Percentiles rank a stretch among this genome's conserved stretches.
These are phyloP conservation scores for Struthio camelus DNA, from an alignment of 2,113 vertebrate species.

Conservation along the genomic window DNA sequence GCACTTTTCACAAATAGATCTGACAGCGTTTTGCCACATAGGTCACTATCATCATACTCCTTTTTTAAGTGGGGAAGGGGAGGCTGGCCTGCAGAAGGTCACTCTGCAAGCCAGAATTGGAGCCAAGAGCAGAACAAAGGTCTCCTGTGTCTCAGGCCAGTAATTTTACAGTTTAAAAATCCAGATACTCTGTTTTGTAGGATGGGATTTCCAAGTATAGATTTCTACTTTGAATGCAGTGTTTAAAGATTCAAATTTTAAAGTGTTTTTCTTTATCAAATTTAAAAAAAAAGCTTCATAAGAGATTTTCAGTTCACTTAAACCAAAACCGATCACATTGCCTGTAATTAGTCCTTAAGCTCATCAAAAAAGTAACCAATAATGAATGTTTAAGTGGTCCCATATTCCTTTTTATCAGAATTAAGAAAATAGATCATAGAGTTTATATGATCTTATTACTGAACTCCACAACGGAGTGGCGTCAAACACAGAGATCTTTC, in stretches of 20 bases:
- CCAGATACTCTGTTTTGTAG: neutral
- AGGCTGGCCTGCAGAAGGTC: neutral
- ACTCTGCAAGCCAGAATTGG: neutral
- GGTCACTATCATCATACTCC: neutral
- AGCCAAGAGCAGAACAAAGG: neutral
- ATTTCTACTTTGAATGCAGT: neutral
- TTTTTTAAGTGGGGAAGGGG: neutral
- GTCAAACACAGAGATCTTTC: neutral
- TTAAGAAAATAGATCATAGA: neutral
- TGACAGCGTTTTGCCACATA: neutral
- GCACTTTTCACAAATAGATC: neutral
- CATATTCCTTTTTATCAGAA: neutral
- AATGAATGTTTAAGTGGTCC: neutral
- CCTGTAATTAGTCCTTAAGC: neutral
- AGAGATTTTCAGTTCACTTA: neutral
- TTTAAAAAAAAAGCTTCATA: neutral
- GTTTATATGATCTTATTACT: neutral
- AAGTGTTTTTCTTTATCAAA: neutral
- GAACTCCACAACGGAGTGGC: neutral
- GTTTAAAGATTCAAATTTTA: neutral
- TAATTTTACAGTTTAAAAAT: neutral
- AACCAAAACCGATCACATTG: neutral
- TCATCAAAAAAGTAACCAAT: neutral
- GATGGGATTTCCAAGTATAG: neutral
- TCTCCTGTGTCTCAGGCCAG: neutral